phyloP scores from a whole-genome alignment of 2,888 invertebrate genomes.

The Drosophila antonietae region DNA sequence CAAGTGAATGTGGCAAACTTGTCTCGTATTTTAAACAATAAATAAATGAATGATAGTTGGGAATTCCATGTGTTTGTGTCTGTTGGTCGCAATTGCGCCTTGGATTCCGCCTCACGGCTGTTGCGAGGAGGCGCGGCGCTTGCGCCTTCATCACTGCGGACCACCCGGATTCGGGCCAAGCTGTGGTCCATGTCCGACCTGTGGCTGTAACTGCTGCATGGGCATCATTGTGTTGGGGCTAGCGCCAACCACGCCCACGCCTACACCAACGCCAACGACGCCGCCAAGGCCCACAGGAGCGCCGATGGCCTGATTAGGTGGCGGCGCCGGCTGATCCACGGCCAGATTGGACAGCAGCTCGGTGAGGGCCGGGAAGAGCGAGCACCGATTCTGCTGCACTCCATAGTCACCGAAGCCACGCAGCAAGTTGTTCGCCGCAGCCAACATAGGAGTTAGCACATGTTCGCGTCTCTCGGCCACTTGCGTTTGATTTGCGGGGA shows the following conservation, averaged over 20 bases:
- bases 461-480: slow-evolving; percentile 93
- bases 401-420: slow-evolving; percentile 91
- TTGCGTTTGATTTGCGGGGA: slow-evolving; percentile 93
- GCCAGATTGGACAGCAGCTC: slow-evolving; percentile 95
- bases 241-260: slow-evolving; percentile 83
- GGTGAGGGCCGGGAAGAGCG: slow-evolving; percentile 95
- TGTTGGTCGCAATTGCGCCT: slow-evolving; percentile 51
- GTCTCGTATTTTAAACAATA: slow-evolving; percentile 30
- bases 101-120: slow-evolving; percentile 58
- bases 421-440: slow-evolving; percentile 88
- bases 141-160: slow-evolving; percentile 84
- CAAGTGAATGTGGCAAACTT: slow-evolving; percentile 35
- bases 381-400: slow-evolving; percentile 92
- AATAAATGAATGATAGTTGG: slow-evolving; percentile 37
- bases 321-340: slow-evolving; percentile 90
- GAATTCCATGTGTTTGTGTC: slow-evolving; percentile 1
- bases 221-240: slow-evolving; percentile 87
- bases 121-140: slow-evolving; percentile 81
- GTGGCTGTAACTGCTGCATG: slow-evolving; percentile 85
- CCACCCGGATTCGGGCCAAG: slow-evolving; percentile 81
- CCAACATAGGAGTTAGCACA: slow-evolving; percentile 86
- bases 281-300: slow-evolving; percentile 79
- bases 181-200: slow-evolving; percentile 82
- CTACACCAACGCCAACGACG: slow-evolving; percentile 57
- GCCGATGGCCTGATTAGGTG: slow-evolving; percentile 85